Percentiles rank a stretch among this genome's conserved stretches.
Evolutionary conservation across 2,888 invertebrate genomes (phyloP).

Genomic region (Lasioglossum zephyrum): DNA sequence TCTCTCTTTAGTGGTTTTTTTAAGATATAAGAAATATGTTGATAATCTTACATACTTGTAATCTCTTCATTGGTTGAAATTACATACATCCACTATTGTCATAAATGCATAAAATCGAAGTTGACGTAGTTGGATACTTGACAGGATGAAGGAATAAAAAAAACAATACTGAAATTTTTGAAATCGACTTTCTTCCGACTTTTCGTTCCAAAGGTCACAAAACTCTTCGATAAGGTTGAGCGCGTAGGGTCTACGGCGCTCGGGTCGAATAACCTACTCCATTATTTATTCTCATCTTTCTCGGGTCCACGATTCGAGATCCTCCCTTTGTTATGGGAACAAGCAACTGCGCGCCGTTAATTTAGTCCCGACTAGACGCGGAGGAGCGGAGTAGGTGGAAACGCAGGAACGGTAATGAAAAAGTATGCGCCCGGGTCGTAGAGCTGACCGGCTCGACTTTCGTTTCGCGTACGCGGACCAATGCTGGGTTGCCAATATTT

Average conservation of each 20-base stretch:
- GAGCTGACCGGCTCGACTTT: slow-evolving; percentile 58
- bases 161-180: too few species aligned
- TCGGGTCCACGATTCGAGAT: slow-evolving; percentile 33
- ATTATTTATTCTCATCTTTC: slow-evolving; percentile 54
- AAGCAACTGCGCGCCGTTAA: slow-evolving; percentile 50
- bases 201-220: background rate
- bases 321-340: slow-evolving; percentile 45
- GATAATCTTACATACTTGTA: too few species aligned
- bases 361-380: slow-evolving; percentile 45
- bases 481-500: slow-evolving; percentile 60
- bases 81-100: too few species aligned
- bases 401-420: slow-evolving; percentile 66
- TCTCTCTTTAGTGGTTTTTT: too few species aligned
- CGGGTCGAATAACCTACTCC: slow-evolving; percentile 27
- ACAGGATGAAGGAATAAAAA: too few species aligned
- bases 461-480: slow-evolving; percentile 31
- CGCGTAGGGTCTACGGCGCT: background rate
- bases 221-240: background rate
- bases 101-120: too few species aligned
- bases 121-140: too few species aligned
- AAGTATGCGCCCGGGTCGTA: slow-evolving; percentile 62
- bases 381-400: slow-evolving; percentile 49
- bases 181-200: too few species aligned
- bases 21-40: too few species aligned
- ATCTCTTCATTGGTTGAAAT: too few species aligned